Evolutionary conservation across 2,888 invertebrate species (phyloP).

Genomic region (Drosophila kuntzei): DNA sequence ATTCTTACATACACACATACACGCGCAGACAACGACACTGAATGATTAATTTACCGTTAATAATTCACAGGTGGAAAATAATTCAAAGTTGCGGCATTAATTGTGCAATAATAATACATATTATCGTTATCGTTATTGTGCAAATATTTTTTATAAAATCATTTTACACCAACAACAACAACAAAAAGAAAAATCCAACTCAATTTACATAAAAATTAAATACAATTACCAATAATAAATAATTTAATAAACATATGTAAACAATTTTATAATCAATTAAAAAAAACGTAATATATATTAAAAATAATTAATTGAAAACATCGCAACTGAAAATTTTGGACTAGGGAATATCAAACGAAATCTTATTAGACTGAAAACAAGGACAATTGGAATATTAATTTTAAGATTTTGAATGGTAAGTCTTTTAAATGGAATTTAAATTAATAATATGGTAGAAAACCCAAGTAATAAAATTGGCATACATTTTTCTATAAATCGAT

Average conservation of each 20-base stretch:
- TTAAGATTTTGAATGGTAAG: slow-evolving; percentile 65
- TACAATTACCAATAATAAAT: slow-evolving; percentile 3
- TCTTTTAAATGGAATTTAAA: slow-evolving; percentile 1
- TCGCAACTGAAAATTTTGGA: slow-evolving; percentile 21
- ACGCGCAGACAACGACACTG: slow-evolving; percentile 23
- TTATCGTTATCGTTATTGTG: slow-evolving; percentile 47
- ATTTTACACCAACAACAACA: slow-evolving; percentile 46
- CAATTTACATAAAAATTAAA: slow-evolving; percentile 18
- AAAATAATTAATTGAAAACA: slow-evolving; percentile 10
- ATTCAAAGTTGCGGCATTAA: slow-evolving; percentile 49
- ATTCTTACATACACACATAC: slow-evolving; percentile 1
- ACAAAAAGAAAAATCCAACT: slow-evolving; percentile 2
- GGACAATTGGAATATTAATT: slow-evolving; percentile 68
- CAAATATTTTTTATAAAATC: slow-evolving; percentile 58
- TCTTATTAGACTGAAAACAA: slow-evolving; percentile 63
- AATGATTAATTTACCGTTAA: slow-evolving; percentile 79
- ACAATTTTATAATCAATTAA: slow-evolving; percentile 26
- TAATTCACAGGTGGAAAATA: slow-evolving; percentile 73
- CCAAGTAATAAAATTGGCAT: too few relatives aligned
- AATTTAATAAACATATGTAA: slow-evolving; percentile 25
- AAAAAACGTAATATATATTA: slow-evolving; percentile 4
- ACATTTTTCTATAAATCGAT: not conserved
- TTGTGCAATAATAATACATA: slow-evolving; percentile 66
- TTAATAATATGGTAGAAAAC: not conserved
- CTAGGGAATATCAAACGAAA: slow-evolving; percentile 51